Evolutionary conservation across 2,888 invertebrate genomes (phyloP).

Genomic region (Dastarcus helophoroides): DNA sequence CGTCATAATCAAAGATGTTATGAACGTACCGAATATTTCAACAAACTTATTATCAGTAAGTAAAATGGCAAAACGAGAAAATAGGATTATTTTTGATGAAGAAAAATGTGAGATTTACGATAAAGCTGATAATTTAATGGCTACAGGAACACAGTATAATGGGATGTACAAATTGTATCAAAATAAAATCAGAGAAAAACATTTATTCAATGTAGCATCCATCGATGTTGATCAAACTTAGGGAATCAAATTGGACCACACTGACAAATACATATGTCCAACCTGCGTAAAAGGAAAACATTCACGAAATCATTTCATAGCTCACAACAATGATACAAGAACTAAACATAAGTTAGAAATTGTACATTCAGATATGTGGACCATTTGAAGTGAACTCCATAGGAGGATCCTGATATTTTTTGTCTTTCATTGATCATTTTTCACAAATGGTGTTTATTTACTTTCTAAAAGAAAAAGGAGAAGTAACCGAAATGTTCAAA

Average conservation of each 20-base stretch:
- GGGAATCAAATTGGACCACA: too few species aligned
- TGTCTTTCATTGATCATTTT: conserved; percentile 1
- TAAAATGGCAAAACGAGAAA: conserved; percentile 11
- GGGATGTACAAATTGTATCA: conserved; percentile 11
- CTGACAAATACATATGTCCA: too few species aligned
- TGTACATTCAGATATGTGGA: conserved; percentile 5
- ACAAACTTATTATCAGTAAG: conserved; percentile 14
- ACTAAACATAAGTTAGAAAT: conserved; percentile 3
- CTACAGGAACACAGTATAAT: conserved; percentile 9
- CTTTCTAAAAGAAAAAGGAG: too few species aligned
- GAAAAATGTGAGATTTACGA: conserved; percentile 11
- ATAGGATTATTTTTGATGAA: conserved; percentile 9
- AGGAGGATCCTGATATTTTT: conserved; percentile 5
- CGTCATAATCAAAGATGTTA: too few species aligned
- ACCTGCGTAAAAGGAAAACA: too few species aligned
- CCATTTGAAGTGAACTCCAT: conserved; percentile 3
- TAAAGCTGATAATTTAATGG: conserved; percentile 8
- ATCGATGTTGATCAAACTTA: too few species aligned
- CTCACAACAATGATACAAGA: too few species aligned
- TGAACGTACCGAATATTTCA: conserved; percentile 10
- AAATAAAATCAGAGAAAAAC: conserved; percentile 3
- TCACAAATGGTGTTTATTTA: too few species aligned
- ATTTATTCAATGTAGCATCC: too few species aligned
- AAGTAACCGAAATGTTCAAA: conserved; percentile 3
- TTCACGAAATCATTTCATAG: too few species aligned